phyloP scores from a whole-genome alignment of 2,888 invertebrate species.

The Troides helena region DNA sequence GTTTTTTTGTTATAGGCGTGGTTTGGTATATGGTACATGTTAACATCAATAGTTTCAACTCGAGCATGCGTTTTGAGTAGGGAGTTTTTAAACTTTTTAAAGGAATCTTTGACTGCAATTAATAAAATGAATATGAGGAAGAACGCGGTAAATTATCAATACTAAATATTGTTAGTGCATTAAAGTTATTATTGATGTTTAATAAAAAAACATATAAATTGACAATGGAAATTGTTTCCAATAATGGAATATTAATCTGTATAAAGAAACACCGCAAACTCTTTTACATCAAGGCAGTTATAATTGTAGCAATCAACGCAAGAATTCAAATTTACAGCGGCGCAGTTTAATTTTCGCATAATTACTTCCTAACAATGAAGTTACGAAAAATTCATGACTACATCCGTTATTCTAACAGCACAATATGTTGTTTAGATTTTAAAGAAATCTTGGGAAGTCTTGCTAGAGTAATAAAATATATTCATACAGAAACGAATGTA shows the following conservation, averaged over 20 bases:
- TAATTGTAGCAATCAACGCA: constrained; percentile 24
- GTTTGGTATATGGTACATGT: too few species aligned
- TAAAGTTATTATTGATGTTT: too few species aligned
- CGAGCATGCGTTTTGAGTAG: too few species aligned
- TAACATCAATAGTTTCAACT: too few species aligned
- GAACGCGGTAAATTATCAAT: too few species aligned
- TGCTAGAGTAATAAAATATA: constrained; percentile 35
- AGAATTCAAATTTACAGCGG: constrained; percentile 26
- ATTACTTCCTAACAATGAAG: constrained; percentile 74
- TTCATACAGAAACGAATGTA: neutral
- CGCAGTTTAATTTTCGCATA: constrained; percentile 57
- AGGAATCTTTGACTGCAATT: too few species aligned
- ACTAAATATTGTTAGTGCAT: too few species aligned
- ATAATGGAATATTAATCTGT: constrained; percentile 1
- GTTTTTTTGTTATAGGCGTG: too few species aligned
- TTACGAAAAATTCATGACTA: constrained; percentile 67
- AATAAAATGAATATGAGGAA: too few species aligned
- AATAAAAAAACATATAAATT: too few species aligned
- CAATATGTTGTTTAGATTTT: constrained; percentile 63
- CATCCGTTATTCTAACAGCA: constrained; percentile 64
- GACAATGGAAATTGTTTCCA: neutral
- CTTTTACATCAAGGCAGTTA: constrained; percentile 21
- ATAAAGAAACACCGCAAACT: constrained; percentile 9
- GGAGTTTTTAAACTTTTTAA: too few species aligned
- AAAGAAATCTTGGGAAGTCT: constrained; percentile 55